Evolutionary conservation across 2,888 invertebrate genomes (phyloP).

Genomic region (Stenolophus ochropezus): DNA sequence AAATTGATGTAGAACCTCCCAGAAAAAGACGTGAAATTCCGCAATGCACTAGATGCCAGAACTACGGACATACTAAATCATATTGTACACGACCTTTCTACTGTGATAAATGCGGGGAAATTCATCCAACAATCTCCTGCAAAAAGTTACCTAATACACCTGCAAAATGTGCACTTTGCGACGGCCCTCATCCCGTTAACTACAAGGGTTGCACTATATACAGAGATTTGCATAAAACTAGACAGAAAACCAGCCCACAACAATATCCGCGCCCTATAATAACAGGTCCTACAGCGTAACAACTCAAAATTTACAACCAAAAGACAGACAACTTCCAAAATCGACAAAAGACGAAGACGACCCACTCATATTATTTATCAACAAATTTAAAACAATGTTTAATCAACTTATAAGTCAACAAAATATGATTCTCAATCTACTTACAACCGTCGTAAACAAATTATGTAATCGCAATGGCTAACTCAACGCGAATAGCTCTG

Average conservation of each 20-base stretch:
- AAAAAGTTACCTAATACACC: conserved; percentile 42
- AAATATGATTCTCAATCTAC: conserved; percentile 6
- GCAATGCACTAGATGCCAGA: conserved; percentile 63
- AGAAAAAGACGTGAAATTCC: conserved; percentile 46
- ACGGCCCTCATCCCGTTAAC: conserved; percentile 53
- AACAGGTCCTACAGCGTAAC: too few species aligned
- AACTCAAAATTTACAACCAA: too few species aligned
- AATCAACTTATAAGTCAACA: conserved; percentile 59
- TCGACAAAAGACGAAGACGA: background rate
- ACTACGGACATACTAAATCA: conserved; percentile 64
- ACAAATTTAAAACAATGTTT: conserved; percentile 31
- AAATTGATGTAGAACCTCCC: conserved; percentile 60
- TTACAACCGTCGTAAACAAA: background rate
- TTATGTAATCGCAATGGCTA: conserved; percentile 13
- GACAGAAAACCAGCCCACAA: too few species aligned
- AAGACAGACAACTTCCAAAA: background rate
- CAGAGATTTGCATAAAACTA: background rate
- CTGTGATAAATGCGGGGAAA: conserved; percentile 62
- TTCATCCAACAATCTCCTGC: conserved; percentile 52
- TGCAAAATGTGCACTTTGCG: conserved; percentile 57
- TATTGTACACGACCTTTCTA: conserved; percentile 61
- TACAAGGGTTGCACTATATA: conserved; percentile 53
- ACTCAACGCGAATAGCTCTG: conserved; percentile 24
- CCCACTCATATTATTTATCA: background rate
- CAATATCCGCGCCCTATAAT: too few species aligned